phyloP scores from a whole-genome alignment of 2,797 vertebrate species.

The Nyctalus aviator region DNA sequence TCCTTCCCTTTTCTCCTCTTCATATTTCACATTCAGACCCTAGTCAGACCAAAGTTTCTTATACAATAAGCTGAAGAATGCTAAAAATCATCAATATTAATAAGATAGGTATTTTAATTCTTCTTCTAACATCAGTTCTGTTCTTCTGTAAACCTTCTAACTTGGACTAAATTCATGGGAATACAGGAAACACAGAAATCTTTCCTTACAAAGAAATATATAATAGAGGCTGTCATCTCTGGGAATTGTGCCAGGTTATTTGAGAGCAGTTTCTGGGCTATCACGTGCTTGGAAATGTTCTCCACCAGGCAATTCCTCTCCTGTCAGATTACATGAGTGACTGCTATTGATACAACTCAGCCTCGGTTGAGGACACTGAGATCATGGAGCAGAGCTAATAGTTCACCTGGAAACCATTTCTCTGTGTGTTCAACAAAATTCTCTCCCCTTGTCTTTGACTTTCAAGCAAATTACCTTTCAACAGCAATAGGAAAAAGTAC shows the following conservation, averaged over 20 bases:
- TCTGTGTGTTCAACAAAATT: conserved; percentile 20
- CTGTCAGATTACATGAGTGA: conserved; percentile 40
- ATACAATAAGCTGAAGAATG: not conserved
- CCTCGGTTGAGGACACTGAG: not conserved
- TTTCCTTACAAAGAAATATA: conserved; percentile 33
- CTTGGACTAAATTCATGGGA: conserved; percentile 3
- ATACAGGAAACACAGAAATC: conserved; percentile 30
- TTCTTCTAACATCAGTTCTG: conserved; percentile 1
- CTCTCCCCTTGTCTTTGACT: conserved; percentile 62
- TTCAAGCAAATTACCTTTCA: conserved; percentile 64
- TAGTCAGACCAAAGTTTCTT: not conserved
- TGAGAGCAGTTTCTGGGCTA: conserved; percentile 53
- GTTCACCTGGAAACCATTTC: conserved; percentile 56
- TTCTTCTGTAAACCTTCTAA: not conserved
- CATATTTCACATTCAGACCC: not conserved
- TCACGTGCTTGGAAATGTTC: conserved; percentile 14
- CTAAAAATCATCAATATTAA: not conserved
- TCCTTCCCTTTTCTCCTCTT: not conserved
- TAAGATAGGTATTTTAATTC: not conserved
- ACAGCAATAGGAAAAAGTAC: conserved; percentile 14
- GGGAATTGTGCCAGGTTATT: conserved; percentile 38
- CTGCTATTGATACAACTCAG: conserved; percentile 32
- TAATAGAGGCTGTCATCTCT: conserved; percentile 40
- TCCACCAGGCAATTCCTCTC: not conserved
- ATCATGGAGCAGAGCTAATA: conserved; percentile 33